Evolutionary conservation across 1,140 invertebrate genomes (phyloP), one percentile per base, ranked within the genome.

Genomic region (Dinothrombium tinctorium): DNA sequence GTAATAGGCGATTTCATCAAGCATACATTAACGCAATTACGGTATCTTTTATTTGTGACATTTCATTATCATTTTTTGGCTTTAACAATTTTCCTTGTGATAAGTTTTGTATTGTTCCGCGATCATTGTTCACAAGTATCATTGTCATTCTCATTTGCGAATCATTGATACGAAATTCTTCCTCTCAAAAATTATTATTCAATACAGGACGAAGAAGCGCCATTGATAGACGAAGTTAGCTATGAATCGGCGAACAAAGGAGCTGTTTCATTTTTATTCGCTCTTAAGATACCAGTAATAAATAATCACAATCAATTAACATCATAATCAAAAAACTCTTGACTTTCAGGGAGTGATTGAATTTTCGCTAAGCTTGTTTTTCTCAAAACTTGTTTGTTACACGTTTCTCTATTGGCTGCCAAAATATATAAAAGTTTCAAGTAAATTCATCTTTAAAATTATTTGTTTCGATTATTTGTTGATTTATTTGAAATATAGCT

Each of bases 331-430:
- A n/a, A n/a, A n/a, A n/a, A 15, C 14, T 36, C 23, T 33, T 48
- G 42, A 38, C 42, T 55, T 67, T 40, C 53, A 71, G 69, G 87
- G 89, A 17, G 89, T 96, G 2, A 52, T 89, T 3, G 87, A 94
- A 59, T 96, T 82, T 63, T 86, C 87, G 0, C 54, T 92, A 2
- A 83, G 79, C 26, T 63, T 96, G 24, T 94, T 95, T 58, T 96
- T 95, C 61, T 79, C 84, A n/a, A 96, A 95, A 60, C 65, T 94
- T 5, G 86, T 95, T 39, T 86, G 78, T 54, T 95, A 96, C 55
- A 94, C 87, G 41, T 95, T 95, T 60, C 68, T 95, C 9, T 94
- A 79, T 56, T 96, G 89, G 87, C 63, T 96, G 47, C 89, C 89
- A 33, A 59, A 74, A 12, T 95, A 92, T 51, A 83, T 96, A 39